These are phyloP conservation scores for Campylomormyrus tamandua DNA, from an alignment of 2,113 vertebrate species.

Conservation along the genomic window DNA sequence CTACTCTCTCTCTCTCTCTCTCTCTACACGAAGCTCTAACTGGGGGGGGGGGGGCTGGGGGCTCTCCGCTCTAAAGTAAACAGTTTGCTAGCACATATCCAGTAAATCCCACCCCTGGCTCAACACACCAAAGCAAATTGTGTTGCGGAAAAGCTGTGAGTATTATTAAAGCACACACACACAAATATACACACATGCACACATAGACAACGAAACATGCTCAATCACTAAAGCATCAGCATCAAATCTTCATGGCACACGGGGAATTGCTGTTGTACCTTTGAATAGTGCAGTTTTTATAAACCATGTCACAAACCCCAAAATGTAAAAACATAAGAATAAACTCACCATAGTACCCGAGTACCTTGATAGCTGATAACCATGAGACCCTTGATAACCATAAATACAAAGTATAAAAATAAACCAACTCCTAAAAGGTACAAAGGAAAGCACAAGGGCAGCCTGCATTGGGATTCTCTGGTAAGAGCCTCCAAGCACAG, in stretches of 20 bases:
- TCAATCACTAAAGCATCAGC: neutral
- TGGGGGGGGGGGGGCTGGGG: neutral
- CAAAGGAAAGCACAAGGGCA: neutral
- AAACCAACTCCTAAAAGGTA: neutral
- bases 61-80: neutral
- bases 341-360: neutral
- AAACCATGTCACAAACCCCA: neutral
- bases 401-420: neutral
- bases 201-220: neutral
- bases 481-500: neutral
- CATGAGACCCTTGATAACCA: no score
- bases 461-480: neutral
- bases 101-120: neutral
- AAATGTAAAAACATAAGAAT: neutral
- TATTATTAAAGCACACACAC: neutral
- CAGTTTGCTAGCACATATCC: neutral
- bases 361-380: neutral
- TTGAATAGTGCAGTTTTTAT: neutral
- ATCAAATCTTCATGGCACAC: neutral
- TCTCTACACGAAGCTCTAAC: neutral
- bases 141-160: conserved; percentile 17
- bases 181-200: neutral
- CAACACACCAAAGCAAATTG: neutral
- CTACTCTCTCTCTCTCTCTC: neutral
- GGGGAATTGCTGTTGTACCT: neutral